Percentiles rank a stretch among this genome's conserved stretches.
Conservation (phyloP, 2,113 vertebrate species). For the Sander lucioperca region DNA sequence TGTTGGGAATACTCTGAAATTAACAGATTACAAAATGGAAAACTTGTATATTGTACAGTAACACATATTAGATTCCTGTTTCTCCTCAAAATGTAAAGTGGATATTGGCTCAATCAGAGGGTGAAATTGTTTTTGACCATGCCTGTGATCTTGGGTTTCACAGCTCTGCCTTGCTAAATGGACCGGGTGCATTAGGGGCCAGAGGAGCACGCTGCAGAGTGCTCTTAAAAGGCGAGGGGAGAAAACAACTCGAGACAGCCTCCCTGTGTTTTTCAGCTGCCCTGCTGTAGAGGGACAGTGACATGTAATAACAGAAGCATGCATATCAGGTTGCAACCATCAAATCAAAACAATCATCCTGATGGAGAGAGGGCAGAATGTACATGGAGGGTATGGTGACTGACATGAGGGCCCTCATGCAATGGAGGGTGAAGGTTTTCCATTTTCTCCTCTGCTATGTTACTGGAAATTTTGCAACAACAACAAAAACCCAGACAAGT, state of each 20-base stretch:
- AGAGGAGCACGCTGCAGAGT: constrained; percentile 68
- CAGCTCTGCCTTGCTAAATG: constrained; percentile 75
- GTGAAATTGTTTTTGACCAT: constrained; percentile 76
- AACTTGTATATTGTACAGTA: constrained; percentile 9
- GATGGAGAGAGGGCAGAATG: constrained; percentile 36
- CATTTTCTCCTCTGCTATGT: constrained; percentile 26
- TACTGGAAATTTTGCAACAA: background rate
- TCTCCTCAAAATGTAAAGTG: constrained; percentile 57
- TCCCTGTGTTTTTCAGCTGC: constrained; percentile 50
- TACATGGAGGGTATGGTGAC: constrained; percentile 45
- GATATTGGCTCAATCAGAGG: constrained; percentile 72
- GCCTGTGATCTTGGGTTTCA: constrained; percentile 79
- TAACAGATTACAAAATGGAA: constrained; percentile 4
- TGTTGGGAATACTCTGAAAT: background rate
- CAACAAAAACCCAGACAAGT: too few relatives aligned
- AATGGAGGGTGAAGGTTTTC: constrained; percentile 8
- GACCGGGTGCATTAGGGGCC: constrained; percentile 75
- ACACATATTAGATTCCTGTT: constrained; percentile 36
- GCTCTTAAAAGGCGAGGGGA: constrained; percentile 73
- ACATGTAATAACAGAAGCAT: constrained; percentile 44
- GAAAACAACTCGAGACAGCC: constrained; percentile 60
- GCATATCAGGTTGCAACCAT: constrained; percentile 56
- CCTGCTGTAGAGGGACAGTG: constrained; percentile 46
- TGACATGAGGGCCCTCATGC: constrained; percentile 46
- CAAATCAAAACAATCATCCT: constrained; percentile 68